A percentile compares a stretch with the other conserved stretches of the same genome.
These are phyloP conservation scores for Malacoctenus gilli DNA, from an alignment of 2,797 vertebrate genomes.

Conservation along the genomic window DNA sequence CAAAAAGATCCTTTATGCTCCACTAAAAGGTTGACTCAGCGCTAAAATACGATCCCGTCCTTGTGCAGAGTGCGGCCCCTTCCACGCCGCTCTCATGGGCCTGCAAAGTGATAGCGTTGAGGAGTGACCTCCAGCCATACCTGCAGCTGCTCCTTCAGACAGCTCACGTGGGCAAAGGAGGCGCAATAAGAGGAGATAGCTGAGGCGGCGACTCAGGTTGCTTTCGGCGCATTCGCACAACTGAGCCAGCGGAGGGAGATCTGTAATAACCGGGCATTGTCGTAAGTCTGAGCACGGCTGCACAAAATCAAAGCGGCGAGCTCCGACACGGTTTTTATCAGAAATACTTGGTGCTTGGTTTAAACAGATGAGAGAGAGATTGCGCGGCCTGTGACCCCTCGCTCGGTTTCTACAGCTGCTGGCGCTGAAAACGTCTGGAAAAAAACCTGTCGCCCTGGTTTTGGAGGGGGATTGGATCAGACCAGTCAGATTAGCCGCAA, in stretches of 20 bases:
- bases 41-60: conserved; percentile 43
- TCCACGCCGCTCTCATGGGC: conserved; percentile 10
- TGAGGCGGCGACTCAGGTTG: not conserved
- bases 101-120: conserved; percentile 33
- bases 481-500: too few relatives aligned
- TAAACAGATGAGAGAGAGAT: not conserved
- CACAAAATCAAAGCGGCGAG: conserved; percentile 8
- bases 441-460: not conserved
- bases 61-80: conserved; percentile 18
- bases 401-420: not conserved
- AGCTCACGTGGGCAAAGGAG: not conserved
- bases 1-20: conserved; percentile 28
- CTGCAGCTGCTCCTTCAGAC: conserved; percentile 17
- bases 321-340: not conserved
- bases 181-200: not conserved
- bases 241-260: not conserved
- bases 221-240: not conserved
- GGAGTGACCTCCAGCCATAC: conserved; percentile 41
- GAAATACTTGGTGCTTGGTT: not conserved
- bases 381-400: not conserved
- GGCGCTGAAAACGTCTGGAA: not conserved
- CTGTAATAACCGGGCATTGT: not conserved
- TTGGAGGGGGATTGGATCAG: too few relatives aligned
- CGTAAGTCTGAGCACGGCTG: not conserved
- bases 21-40: conserved; percentile 37